Evolutionary conservation across 2,888 invertebrate genomes (phyloP).

Genomic region (Seira sanloemensis): DNA sequence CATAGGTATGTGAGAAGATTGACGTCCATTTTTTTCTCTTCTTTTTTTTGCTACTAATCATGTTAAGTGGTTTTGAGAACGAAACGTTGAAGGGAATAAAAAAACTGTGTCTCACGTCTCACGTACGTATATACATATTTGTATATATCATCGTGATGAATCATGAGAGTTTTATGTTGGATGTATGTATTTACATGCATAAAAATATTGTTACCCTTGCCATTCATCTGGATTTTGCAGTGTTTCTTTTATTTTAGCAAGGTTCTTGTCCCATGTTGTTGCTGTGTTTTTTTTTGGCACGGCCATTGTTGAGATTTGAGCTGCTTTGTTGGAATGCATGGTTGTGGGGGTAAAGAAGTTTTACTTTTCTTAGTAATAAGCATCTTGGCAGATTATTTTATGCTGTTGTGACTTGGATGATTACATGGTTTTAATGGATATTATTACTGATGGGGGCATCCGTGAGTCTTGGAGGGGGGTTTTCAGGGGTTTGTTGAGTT

Average conservation of each 20-base stretch:
- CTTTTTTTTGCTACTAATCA: conserved; percentile 35
- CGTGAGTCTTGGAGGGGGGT: too few relatives aligned
- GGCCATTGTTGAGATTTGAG: neutral
- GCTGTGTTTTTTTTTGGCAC: neutral
- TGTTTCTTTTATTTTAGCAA: too few relatives aligned
- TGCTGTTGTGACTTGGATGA: neutral
- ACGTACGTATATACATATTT: neutral
- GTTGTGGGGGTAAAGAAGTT: neutral
- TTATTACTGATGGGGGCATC: too few relatives aligned
- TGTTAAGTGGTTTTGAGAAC: conserved; percentile 26
- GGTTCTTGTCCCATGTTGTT: neutral
- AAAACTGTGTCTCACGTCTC: neutral
- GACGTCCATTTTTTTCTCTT: neutral
- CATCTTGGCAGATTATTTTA: neutral
- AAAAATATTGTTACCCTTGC: neutral
- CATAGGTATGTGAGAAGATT: neutral
- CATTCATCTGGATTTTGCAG: neutral
- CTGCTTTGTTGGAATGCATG: neutral
- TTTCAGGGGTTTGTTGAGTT: too few relatives aligned
- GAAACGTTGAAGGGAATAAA: neutral
- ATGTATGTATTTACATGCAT: neutral
- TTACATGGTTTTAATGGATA: too few relatives aligned
- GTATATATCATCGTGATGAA: neutral
- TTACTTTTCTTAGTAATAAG: neutral
- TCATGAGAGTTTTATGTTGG: too few relatives aligned